Conservation (phyloP, 53 echinoderm and acorn worm genomes). For the Mesocentrotus franciscanus region DNA sequence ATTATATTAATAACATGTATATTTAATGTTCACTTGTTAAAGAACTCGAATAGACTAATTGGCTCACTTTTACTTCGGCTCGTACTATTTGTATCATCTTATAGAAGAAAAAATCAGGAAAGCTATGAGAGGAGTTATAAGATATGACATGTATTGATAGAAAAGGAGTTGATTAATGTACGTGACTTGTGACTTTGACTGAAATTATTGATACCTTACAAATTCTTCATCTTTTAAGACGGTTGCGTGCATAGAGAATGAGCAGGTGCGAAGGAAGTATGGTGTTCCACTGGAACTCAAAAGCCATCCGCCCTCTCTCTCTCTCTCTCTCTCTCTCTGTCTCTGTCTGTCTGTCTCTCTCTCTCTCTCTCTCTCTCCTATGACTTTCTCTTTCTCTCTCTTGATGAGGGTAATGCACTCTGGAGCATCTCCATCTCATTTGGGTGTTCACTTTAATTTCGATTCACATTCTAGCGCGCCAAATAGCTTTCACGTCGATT, state of each 20-base stretch:
- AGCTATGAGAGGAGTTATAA: not conserved
- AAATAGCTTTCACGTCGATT: not conserved
- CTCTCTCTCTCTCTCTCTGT: not conserved
- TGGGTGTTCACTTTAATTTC: not conserved
- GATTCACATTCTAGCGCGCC: not conserved
- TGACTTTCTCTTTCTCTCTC: not conserved
- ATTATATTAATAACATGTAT: too few species aligned
- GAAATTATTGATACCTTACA: not conserved
- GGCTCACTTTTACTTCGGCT: too few species aligned
- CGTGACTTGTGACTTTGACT: not conserved
- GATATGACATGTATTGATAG: not conserved
- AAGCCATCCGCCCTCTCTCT: not conserved
- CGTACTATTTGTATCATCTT: too few species aligned
- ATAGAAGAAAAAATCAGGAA: not conserved
- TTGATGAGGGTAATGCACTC: not conserved
- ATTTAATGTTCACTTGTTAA: too few species aligned
- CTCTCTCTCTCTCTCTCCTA: not conserved
- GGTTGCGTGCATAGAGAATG: not conserved
- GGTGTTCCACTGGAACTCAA: not conserved
- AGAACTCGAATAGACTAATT: too few species aligned
- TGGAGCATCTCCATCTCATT: not conserved
- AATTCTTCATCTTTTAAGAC: not conserved
- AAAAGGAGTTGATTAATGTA: not conserved
- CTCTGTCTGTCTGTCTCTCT: not conserved
- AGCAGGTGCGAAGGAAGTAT: not conserved